Base-by-base conservation (phyloP, 2,113 vertebrate genomes). In the Crotophaga sulcirostris region DNA sequence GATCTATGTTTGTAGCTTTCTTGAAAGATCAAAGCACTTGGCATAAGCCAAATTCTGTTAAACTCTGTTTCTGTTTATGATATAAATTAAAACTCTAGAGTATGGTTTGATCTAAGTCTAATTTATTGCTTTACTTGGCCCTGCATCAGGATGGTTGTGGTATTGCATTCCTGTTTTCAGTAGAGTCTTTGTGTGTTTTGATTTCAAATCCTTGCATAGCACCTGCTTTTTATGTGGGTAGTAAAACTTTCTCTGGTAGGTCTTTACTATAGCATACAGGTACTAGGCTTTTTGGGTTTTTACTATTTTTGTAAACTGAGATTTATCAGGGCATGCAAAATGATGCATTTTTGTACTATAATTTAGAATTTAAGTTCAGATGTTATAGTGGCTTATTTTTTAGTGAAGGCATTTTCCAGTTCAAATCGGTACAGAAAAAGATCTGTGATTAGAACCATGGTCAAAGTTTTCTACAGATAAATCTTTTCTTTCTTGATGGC, bases 61-160 rank as follows among this genome's bases (percentile, higher is more conserved):
- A 73, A 83, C 29, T 84, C 90, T 66, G 67, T 88, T 87, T 67
- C 56, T 91, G 78, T 96, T 96, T 91, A 73, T 93, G 88, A 52
- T 96, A 86, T 88, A 89, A 93, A 96, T 94, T 94, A 97, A 94
- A 95, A 94, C 59, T 80, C 66, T 78, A 59, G 72, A 89, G 52
- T 83, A 56, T 60, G 84, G 75, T 97, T 97, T 97, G 89, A 84
- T 86, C 92, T 49, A 62, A 89, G 73, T 85, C 51, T 96, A 54
- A 95, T 96, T 97, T 95, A 94, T 94, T 94, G 81, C 92, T 96
- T 96, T 90, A 72, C 40, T 96, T 97, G 96, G 91, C 90, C 64
- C 44, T 66, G 24, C 26, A 73, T 97, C 40, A 87, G 40, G 38
- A 74, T 95, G 69, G 87, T 92, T 96, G 87, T 84, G 96, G 88